Conservation (phyloP, 1,140 invertebrate species). For the Drosophila pallidifrons region DNA sequence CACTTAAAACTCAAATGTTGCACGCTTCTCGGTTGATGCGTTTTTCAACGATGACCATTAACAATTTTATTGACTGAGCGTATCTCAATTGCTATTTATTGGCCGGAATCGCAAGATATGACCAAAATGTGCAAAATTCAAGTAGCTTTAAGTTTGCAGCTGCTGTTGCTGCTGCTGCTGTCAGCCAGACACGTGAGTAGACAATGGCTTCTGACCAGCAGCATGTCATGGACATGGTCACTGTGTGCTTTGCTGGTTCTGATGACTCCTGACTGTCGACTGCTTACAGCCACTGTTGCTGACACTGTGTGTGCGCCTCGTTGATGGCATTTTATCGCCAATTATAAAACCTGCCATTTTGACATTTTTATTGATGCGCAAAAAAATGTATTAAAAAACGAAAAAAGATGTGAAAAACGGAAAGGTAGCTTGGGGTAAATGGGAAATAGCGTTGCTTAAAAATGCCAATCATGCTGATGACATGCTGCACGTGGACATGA, state of each 20-base stretch:
- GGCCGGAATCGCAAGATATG: constrained; percentile 3
- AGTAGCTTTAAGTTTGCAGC: constrained; percentile 52
- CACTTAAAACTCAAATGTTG: constrained; percentile 32
- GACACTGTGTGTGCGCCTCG: constrained; percentile 43
- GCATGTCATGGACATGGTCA: constrained; percentile 23
- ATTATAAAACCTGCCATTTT: constrained; percentile 80
- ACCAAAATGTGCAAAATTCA: constrained; percentile 31
- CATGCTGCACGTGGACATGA: constrained; percentile 26
- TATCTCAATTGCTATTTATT: constrained; percentile 24
- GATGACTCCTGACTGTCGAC: neutral
- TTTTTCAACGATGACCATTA: constrained; percentile 43
- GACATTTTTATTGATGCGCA: constrained; percentile 69
- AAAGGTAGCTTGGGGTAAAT: constrained; percentile 21
- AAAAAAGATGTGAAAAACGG: constrained; percentile 46
- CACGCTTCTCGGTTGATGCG: neutral
- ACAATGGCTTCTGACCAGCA: constrained; percentile 24
- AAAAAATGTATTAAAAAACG: constrained; percentile 45
- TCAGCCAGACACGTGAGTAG: constrained; percentile 56
- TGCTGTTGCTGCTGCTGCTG: constrained; percentile 37
- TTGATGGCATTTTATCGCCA: constrained; percentile 80
- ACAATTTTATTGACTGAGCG: constrained; percentile 69
- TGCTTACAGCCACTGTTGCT: constrained; percentile 15
- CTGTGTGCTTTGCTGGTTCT: neutral
- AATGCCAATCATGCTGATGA: constrained; percentile 72
- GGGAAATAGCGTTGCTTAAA: constrained; percentile 55